Evolutionary conservation across 1,140 invertebrate species (phyloP).

Genomic region (Drosophila dunni): DNA sequence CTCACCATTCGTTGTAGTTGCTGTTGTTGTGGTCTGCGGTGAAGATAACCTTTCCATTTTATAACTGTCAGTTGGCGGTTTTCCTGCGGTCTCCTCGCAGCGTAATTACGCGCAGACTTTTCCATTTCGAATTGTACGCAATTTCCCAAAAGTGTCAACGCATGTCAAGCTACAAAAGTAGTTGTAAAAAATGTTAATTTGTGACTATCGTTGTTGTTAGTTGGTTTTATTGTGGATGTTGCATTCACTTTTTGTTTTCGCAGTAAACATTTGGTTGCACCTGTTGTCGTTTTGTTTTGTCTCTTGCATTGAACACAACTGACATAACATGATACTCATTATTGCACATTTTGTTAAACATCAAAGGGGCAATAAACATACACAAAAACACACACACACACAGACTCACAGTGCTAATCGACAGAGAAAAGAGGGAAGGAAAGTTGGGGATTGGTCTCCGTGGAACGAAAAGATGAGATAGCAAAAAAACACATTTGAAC

Average conservation of each 20-base stretch:
- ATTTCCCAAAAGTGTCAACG: constrained; percentile 76
- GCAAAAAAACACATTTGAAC: constrained; percentile 50
- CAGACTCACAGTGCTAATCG: neutral
- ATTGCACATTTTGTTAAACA: constrained; percentile 60
- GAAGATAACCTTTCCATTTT: constrained; percentile 76
- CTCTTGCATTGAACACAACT: constrained; percentile 48
- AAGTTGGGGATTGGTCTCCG: constrained; percentile 34
- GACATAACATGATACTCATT: constrained; percentile 75
- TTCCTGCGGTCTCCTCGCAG: neutral
- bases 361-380: constrained; percentile 13
- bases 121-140: constrained; percentile 68
- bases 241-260: constrained; percentile 51
- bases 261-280: constrained; percentile 27
- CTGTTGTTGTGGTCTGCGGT: constrained; percentile 23
- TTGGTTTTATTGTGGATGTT: constrained; percentile 19
- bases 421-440: constrained; percentile 36
- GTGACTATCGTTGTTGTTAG: constrained; percentile 41
- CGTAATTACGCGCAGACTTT: constrained; percentile 65
- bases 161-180: constrained; percentile 47
- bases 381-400: constrained; percentile 9
- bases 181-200: constrained; percentile 73
- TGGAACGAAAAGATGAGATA: constrained; percentile 51
- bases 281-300: constrained; percentile 26
- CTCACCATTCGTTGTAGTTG: constrained; percentile 18
- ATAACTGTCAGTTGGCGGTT: constrained; percentile 63